These are phyloP conservation scores for Atta texana DNA, from an alignment of 1,140 invertebrate species.

Conservation along the genomic window DNA sequence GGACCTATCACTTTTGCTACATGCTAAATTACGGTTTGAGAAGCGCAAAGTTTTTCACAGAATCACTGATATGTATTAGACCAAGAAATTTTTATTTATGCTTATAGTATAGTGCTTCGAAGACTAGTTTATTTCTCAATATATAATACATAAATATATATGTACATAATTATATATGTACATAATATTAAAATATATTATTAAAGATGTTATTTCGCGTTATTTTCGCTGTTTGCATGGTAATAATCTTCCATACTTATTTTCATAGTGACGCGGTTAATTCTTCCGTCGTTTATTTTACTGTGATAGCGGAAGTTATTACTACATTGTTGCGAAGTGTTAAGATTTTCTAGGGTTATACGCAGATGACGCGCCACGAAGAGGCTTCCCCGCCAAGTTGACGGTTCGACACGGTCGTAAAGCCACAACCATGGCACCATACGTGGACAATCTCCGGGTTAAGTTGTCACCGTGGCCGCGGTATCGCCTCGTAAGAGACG, in stretches of 20 bases:
- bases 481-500: constrained; percentile 62
- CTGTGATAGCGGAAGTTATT: not conserved
- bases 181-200: not conserved
- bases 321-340: constrained; percentile 9
- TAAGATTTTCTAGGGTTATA: not conserved
- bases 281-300: not conserved
- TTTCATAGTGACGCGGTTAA: not conserved
- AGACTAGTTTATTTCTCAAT: not conserved
- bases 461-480: constrained; percentile 78
- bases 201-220: not conserved
- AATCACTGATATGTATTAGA: not conserved
- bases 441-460: constrained; percentile 69
- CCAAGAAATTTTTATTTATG: not conserved
- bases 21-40: constrained; percentile 36
- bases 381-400: not conserved
- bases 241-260: not conserved
- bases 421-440: constrained; percentile 47
- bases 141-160: not conserved
- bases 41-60: not conserved
- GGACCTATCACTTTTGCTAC: constrained; percentile 34
- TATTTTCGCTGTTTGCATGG: not conserved
- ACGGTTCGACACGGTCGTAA: constrained; percentile 71
- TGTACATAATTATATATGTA: no score
- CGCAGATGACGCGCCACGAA: not conserved
- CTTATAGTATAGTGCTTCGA: not conserved